Evolutionary conservation across 2,113 vertebrate species (phyloP).

Genomic region (Sceloporus tristichus): DNA sequence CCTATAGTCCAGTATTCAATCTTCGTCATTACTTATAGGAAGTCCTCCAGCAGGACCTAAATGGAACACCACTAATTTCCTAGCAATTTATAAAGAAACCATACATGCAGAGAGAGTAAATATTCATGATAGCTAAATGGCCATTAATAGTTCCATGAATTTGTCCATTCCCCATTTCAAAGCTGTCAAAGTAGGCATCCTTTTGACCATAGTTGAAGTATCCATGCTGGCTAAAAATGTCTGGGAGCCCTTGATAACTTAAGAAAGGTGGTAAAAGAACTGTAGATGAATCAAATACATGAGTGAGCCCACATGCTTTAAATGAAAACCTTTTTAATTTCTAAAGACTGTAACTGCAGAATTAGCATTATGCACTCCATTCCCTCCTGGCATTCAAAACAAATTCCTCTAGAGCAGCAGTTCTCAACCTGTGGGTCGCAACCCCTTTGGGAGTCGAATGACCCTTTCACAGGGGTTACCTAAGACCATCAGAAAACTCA

Average conservation of each 20-base stretch:
- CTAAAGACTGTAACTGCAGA: too few species aligned
- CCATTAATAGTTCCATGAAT: not conserved
- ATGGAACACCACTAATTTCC: not conserved
- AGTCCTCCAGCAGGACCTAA: not conserved
- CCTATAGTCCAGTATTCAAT: not conserved
- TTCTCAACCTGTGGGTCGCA: too few species aligned
- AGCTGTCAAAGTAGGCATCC: not conserved
- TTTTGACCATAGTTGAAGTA: not conserved
- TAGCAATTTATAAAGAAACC: not conserved
- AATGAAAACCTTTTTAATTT: not conserved
- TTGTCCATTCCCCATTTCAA: not conserved
- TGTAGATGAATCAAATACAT: not conserved
- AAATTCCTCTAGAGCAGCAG: too few species aligned
- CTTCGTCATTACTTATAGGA: not conserved
- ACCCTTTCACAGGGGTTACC: too few species aligned
- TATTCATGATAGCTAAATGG: not conserved
- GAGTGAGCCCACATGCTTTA: not conserved
- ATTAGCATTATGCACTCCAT: too few species aligned
- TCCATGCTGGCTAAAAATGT: not conserved
- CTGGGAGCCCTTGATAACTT: not conserved
- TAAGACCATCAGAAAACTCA: too few species aligned
- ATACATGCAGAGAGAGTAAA: not conserved
- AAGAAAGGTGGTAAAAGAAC: not conserved
- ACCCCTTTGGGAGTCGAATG: too few species aligned
- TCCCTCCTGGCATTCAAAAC: too few species aligned